Evolutionary conservation across 2,888 invertebrate species (phyloP), one percentile per base, ranked within the genome.

Genomic region (Morinoia aosen): DNA sequence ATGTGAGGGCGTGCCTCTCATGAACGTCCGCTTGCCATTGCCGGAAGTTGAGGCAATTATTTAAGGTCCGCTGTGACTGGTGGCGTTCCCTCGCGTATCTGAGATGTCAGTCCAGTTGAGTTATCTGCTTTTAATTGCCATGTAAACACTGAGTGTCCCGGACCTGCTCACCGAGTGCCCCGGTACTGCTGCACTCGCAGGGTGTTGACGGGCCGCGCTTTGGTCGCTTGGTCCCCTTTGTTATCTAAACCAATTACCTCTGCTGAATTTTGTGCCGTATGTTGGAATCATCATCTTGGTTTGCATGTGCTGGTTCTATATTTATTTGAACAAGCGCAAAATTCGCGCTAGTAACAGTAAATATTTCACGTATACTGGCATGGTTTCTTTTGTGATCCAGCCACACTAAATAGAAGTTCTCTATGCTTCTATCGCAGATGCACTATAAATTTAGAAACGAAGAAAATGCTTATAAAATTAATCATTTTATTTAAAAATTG

Each of bases 21-120:
- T 76, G 76, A 19, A 33, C 33, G 61, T 76, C 16, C 76, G 76
- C 76, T 33, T 76, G 33, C 33, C 25, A 2, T 33, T 16, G 25
- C 76, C 76, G 76, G 76, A 76, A 76, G 76, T 19, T 76, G 76
- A 76, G 76, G 76, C 76, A 76, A 76, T 76, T 76, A 33, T 76
- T 76, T 76, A 10, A 16, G 76, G 8, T 8, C 19, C 76, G 76
- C 25, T 76, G 76, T 76, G 76, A 33, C 76, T 8, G 76, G 33
- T 76, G 61, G 76, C 33, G 33, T 76, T 25, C 76, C 76, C 76
- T 76, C 76, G 25, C 76, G 76, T 76, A 76, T 76, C 76, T 76
- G 76, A 76, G 76, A 76, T 76, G 76, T 76, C 76, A 76, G 76
- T 76, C 33, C 19, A 76, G 76, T 76, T 76, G 76, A 76, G 76